A percentile compares a stretch with the other conserved stretches of the same genome.
phyloP scores from a whole-genome alignment of 2,888 invertebrate species.

The Diogma glabrata region DNA sequence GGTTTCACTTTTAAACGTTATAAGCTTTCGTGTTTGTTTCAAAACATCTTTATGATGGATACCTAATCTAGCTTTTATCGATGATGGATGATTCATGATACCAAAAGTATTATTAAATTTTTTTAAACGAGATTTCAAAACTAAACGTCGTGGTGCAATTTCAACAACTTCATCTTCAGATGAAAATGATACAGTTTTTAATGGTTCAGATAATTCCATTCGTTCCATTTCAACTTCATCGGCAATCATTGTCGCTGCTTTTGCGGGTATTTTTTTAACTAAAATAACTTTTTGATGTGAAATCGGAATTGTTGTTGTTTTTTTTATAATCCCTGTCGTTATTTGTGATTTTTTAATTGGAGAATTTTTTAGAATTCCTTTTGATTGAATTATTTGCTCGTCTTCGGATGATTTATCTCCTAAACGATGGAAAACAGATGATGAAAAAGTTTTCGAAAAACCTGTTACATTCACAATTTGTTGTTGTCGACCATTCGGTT shows the following conservation, averaged over 20 bases:
- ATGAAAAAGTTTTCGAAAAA: constrained; percentile 20
- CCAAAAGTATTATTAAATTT: constrained; percentile 9
- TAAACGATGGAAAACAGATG: constrained; percentile 32
- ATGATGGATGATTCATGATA: neutral
- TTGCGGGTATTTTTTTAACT: constrained; percentile 34
- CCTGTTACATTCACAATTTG: constrained; percentile 24
- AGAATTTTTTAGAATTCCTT: constrained; percentile 31
- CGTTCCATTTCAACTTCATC: constrained; percentile 22
- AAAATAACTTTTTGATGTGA: constrained; percentile 31
- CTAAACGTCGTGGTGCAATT: constrained; percentile 26
- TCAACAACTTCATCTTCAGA: constrained; percentile 36
- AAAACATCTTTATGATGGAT: constrained; percentile 21
- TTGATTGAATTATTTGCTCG: neutral
- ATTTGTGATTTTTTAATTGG: constrained; percentile 18
- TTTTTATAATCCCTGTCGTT: constrained; percentile 22
- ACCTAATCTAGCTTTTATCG: constrained; percentile 22
- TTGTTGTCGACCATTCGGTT: neutral
- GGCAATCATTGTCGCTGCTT: constrained; percentile 24
- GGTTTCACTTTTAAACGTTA: constrained; percentile 29
- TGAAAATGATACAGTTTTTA: constrained; percentile 34
- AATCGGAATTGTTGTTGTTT: constrained; percentile 20
- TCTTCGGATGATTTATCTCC: constrained; percentile 24
- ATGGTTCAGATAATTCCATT: constrained; percentile 23
- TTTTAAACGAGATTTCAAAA: constrained; percentile 18
- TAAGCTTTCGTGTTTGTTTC: constrained; percentile 28